Evolutionary conservation across 2,797 vertebrate genomes (phyloP).

Genomic region (Sebastes alutus): DNA sequence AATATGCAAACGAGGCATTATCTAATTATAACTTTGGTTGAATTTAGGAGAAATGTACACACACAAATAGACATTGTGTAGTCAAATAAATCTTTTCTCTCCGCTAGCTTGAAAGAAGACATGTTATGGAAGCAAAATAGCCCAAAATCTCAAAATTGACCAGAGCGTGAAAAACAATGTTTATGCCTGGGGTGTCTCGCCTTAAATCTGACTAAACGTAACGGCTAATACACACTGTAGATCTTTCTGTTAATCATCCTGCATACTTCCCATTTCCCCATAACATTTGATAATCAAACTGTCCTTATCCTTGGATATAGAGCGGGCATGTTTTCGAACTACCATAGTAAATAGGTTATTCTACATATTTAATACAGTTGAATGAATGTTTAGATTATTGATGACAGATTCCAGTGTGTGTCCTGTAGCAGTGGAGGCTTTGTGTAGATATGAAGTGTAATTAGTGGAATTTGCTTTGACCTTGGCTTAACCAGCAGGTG

Average conservation of each 20-base stretch:
- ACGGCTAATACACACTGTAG: background rate
- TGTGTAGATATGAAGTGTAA: background rate
- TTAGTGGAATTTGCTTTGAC: slow-evolving; percentile 30
- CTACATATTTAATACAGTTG: background rate
- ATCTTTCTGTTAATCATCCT: background rate
- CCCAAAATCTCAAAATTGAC: too few relatives aligned
- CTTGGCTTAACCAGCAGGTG: slow-evolving; percentile 72
- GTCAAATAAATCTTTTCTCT: too few relatives aligned
- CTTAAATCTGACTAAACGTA: background rate
- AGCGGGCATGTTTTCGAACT: background rate
- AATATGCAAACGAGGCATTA: too few relatives aligned
- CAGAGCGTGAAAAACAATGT: too few relatives aligned
- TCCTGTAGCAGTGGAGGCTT: background rate
- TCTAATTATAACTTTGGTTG: too few relatives aligned
- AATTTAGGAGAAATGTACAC: too few relatives aligned
- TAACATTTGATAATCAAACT: background rate
- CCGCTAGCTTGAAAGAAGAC: too few relatives aligned
- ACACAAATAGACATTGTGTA: too few relatives aligned
- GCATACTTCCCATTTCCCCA: background rate
- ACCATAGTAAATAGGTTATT: background rate
- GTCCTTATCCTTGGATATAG: background rate
- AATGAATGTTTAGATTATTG: background rate
- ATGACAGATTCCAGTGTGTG: background rate
- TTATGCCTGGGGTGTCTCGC: too few relatives aligned
- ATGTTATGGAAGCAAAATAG: too few relatives aligned